Evolutionary conservation across 1,140 invertebrate species (phyloP).

Genomic region (Chymomyza costata): DNA sequence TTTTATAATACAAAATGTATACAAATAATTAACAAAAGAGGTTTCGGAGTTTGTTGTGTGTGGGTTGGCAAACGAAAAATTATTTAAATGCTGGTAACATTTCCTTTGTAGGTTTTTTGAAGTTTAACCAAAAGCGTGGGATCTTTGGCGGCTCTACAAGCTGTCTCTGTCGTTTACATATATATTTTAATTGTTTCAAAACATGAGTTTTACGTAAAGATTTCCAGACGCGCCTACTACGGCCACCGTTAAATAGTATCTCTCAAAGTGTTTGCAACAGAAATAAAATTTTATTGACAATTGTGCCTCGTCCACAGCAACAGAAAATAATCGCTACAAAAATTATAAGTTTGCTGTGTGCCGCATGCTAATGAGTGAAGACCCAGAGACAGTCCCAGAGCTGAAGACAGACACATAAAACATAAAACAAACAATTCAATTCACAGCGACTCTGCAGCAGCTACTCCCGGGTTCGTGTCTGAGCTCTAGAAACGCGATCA

Average conservation of each 20-base stretch:
- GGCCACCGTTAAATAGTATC: no score
- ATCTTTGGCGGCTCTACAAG: conserved; percentile 29
- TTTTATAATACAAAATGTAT: conserved; percentile 54
- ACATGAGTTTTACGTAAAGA: conserved; percentile 23
- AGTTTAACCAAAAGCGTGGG: conserved; percentile 52
- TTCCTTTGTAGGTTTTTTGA: conserved; percentile 23
- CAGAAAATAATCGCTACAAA: conserved; percentile 18
- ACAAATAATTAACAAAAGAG: conserved; percentile 55
- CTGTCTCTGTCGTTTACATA: conserved; percentile 24
- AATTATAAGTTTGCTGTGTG: conserved; percentile 57
- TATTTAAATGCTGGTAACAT: conserved; percentile 63
- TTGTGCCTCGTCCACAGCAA: conserved; percentile 33
- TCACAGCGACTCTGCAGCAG: conserved; percentile 21
- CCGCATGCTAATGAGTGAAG: conserved; percentile 59
- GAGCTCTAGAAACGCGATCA: conserved; percentile 28
- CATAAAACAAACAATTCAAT: conserved; percentile 55
- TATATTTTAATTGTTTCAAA: conserved; percentile 30
- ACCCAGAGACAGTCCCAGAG: not conserved
- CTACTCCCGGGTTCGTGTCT: conserved; percentile 14
- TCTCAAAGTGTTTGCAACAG: conserved; percentile 40
- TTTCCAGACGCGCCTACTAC: conserved; percentile 8
- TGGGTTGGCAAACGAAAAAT: conserved; percentile 53
- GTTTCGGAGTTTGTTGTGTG: conserved; percentile 31
- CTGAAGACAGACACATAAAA: conserved; percentile 41
- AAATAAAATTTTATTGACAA: conserved; percentile 59